These are phyloP conservation scores for Athalia circularis DNA, from an alignment of 2,888 invertebrate species.

Conservation along the genomic window DNA sequence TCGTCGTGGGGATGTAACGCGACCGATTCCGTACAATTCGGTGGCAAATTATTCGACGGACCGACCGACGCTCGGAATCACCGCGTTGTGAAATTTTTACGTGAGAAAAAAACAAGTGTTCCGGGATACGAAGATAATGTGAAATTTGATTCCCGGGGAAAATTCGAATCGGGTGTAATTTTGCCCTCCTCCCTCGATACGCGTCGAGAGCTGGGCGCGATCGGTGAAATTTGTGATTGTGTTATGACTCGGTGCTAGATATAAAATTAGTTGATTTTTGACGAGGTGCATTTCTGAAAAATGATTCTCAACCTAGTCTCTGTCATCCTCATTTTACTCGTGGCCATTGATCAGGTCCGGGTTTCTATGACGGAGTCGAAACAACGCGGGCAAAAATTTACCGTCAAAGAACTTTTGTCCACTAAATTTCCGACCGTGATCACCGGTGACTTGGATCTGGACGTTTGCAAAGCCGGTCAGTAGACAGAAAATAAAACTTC, in stretches of 20 bases:
- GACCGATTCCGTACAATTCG: too few species aligned
- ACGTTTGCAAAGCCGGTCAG: constrained; percentile 92
- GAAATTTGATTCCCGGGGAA: background rate
- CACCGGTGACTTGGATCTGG: constrained; percentile 86
- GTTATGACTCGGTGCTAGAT: constrained; percentile 41
- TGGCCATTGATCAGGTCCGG: constrained; percentile 46
- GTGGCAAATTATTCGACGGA: too few species aligned
- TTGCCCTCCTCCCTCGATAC: background rate
- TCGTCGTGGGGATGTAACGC: background rate
- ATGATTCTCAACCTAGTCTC: constrained; percentile 58
- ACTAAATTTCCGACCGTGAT: constrained; percentile 81
- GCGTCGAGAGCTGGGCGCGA: constrained; percentile 7
- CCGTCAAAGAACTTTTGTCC: constrained; percentile 82
- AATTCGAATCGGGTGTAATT: background rate
- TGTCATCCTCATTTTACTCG: constrained; percentile 51
- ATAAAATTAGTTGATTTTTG: constrained; percentile 14
- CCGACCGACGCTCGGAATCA: too few species aligned
- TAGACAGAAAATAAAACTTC: constrained; percentile 50
- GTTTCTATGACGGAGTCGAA: constrained; percentile 40
- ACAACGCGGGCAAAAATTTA: constrained; percentile 74
- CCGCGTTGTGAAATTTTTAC: too few species aligned
- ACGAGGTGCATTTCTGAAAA: constrained; percentile 51
- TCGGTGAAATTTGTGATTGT: background rate
- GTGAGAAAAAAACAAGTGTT: background rate
- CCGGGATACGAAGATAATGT: background rate